Conservation (phyloP, 2,797 vertebrate genomes). For the Prunella strophiata region DNA sequence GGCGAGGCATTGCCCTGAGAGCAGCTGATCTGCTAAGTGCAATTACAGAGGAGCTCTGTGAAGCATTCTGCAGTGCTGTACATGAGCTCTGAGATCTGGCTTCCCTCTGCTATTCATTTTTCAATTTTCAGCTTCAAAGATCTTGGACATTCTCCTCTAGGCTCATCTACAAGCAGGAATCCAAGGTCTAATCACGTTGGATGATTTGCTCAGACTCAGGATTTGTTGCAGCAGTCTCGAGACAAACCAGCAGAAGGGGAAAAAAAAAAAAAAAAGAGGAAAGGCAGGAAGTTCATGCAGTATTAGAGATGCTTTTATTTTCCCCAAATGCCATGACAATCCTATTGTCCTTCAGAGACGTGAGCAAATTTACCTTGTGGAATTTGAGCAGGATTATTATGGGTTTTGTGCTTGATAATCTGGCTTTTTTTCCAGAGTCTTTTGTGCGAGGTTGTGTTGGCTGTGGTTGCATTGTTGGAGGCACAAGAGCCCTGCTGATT, state of each 20-base stretch:
- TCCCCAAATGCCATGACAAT: neutral
- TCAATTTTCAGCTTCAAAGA: constrained; percentile 72
- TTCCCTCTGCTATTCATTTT: constrained; percentile 62
- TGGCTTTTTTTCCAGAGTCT: neutral
- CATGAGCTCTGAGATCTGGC: neutral
- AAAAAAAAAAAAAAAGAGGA: neutral
- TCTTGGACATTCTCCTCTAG: constrained; percentile 60
- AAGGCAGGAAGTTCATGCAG: neutral
- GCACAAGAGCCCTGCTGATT: neutral
- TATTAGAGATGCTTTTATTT: constrained; percentile 30
- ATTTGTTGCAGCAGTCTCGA: constrained; percentile 49
- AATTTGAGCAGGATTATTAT: neutral
- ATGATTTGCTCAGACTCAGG: constrained; percentile 40
- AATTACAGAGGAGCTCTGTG: constrained; percentile 33
- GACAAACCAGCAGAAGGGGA: neutral
- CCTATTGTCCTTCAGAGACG: constrained; percentile 47
- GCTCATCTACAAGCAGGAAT: constrained; percentile 65
- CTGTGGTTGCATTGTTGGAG: neutral
- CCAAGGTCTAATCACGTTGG: constrained; percentile 53
- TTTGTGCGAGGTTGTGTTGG: neutral
- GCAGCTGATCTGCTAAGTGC: constrained; percentile 44
- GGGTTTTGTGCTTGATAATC: neutral
- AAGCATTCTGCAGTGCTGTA: constrained; percentile 33
- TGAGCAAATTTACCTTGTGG: constrained; percentile 39
- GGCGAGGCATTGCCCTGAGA: neutral